Evolutionary conservation across 2,797 vertebrate genomes (phyloP).

Genomic region (Eulemur albifrons): DNA sequence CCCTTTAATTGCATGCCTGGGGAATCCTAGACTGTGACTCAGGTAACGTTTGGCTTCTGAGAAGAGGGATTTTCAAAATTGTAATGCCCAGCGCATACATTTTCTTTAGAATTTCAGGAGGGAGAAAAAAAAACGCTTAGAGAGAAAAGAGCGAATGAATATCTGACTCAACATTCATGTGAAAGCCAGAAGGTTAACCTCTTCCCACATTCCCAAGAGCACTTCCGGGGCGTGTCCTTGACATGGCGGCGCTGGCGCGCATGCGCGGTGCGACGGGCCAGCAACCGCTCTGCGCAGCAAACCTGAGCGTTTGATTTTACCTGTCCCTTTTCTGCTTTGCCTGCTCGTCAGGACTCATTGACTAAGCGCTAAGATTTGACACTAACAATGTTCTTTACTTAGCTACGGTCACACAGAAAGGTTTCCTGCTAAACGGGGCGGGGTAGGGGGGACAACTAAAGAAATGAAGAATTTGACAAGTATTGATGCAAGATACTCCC

Average conservation of each 20-base stretch:
- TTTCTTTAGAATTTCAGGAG: neutral
- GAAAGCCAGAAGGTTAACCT: neutral
- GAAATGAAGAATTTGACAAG: neutral
- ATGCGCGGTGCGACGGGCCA: fast-evolving
- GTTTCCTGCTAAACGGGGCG: neutral
- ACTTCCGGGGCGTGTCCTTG: neutral
- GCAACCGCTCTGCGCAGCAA: neutral
- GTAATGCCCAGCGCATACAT: neutral
- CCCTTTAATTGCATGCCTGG: neutral
- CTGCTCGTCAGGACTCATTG: neutral
- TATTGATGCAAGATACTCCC: neutral
- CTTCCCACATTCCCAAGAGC: neutral
- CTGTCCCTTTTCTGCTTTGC: neutral
- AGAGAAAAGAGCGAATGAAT: neutral
- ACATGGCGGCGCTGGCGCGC: fast-evolving
- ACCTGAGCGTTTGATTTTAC: neutral
- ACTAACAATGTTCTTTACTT: neutral
- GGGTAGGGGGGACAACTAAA: no score
- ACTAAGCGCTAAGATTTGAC: neutral
- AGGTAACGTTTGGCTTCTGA: neutral
- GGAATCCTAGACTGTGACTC: neutral
- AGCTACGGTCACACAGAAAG: neutral
- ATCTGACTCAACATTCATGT: neutral
- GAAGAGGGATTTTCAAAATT: neutral
- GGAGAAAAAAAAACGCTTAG: neutral